Evolutionary conservation across 2,113 vertebrate species (phyloP).

Genomic region (Catharus minimus): DNA sequence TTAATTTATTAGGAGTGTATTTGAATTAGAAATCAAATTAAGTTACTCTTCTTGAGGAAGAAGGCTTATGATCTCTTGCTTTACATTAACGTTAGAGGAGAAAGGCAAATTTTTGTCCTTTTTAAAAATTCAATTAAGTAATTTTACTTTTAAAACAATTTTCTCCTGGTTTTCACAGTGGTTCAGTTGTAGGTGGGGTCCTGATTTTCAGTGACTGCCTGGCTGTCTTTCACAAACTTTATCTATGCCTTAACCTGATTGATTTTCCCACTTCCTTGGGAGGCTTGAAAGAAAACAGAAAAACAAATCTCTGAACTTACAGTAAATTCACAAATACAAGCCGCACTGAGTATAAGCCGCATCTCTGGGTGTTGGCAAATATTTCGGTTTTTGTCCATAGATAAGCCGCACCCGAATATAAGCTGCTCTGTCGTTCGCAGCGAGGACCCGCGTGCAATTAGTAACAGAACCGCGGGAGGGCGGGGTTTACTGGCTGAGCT

Average conservation of each 20-base stretch:
- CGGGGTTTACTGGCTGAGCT: too few relatives aligned
- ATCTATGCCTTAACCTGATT: background rate
- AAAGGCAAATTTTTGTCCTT: background rate
- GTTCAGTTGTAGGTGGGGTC: background rate
- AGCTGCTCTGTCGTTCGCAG: too few relatives aligned
- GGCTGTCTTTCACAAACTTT: background rate
- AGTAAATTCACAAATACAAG: too few relatives aligned
- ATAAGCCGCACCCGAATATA: too few relatives aligned
- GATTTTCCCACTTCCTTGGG: background rate
- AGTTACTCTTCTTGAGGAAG: background rate
- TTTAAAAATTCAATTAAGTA: background rate
- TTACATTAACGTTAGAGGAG: background rate
- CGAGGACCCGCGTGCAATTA: too few relatives aligned
- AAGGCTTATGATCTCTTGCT: background rate
- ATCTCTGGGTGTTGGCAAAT: too few relatives aligned
- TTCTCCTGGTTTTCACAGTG: background rate
- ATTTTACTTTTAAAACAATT: background rate
- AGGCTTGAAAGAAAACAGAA: background rate
- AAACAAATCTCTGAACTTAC: background rate
- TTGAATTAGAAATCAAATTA: background rate
- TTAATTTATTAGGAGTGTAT: background rate
- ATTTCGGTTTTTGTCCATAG: too few relatives aligned
- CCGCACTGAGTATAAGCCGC: too few relatives aligned
- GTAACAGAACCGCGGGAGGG: too few relatives aligned
- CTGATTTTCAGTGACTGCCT: background rate